Base-by-base conservation (phyloP, 2,888 invertebrate species). In the Nemotelus nigrinus region DNA sequence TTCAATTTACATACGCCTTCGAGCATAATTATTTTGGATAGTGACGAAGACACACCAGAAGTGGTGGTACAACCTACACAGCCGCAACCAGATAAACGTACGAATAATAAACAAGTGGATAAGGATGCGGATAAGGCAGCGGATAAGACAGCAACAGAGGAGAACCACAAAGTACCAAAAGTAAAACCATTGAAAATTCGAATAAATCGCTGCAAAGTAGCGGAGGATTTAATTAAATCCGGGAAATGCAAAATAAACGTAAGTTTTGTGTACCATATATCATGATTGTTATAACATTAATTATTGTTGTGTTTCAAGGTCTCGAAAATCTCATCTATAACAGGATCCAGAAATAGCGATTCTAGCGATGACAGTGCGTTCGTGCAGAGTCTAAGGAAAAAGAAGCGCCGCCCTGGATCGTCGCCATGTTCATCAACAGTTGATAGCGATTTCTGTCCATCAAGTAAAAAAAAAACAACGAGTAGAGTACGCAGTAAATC, bases 1-100 rank as follows among this genome's bases (percentile, higher is more conserved):
- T n/a, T 7, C 44, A 60, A n/a, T 25, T 8, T 41, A 5, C 5
- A 57, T 45, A 45, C 41, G 3, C 44, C 71, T 4, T 47, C 48
- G 2, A 71, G 77, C 48, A 75, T 78, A 48, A 78, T 79, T 39
- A 67, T 78, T 60, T 76, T 79, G 48, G 78, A 77, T 63, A 79
- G 78, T 71, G 77, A 78, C 50, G 74, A 76, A 10, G 79, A 79
- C 6, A 47, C n/a, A 10, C 55, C 70, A 3, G 67, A 25, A 25
- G 25, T 25, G 25, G 25, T 25, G 4, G 8, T n/a, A 8, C 58
- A 58, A 10, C 6, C n/a, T 25, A 5, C 5, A 4, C n/a, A 5
- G 5, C 8, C 5, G 2, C 58, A 6, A 10, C 7, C 50, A 41
- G 47, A 3, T 25, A 25, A 25, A 25, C 25, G 25, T 25, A 25